Percentiles rank a stretch among this genome's conserved stretches.
These are phyloP conservation scores for Crotalus tigris DNA, from an alignment of 2,113 vertebrate species.

Conservation along the genomic window DNA sequence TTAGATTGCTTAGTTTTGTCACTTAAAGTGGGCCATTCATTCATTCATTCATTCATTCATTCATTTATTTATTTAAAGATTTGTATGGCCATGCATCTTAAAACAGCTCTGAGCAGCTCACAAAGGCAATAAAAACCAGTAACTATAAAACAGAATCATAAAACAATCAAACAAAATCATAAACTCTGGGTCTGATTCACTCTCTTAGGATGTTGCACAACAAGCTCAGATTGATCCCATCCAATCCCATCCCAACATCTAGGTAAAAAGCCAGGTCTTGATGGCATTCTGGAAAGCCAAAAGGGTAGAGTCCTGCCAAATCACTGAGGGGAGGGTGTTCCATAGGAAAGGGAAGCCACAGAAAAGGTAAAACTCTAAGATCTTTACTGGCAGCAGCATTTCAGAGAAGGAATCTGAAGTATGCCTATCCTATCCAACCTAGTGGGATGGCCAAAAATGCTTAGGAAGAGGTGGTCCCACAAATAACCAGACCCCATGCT, in stretches of 20 bases:
- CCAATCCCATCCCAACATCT: not conserved
- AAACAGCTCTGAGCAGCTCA: not conserved
- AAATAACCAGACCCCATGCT: not conserved
- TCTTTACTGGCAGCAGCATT: not conserved
- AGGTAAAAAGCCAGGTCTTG: not conserved
- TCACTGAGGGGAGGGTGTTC: not conserved
- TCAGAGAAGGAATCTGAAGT: not conserved
- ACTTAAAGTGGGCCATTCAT: conserved; percentile 41
- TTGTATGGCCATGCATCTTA: not conserved
- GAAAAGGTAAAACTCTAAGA: not conserved
- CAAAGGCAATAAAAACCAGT: not conserved
- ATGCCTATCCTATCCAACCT: not conserved
- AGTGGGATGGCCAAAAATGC: not conserved
- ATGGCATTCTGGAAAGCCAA: not conserved
- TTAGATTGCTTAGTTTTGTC: conserved; percentile 56
- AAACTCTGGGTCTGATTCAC: not conserved
- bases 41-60: too few species aligned
- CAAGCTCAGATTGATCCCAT: not conserved
- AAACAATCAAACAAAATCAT: not conserved
- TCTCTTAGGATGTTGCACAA: not conserved
- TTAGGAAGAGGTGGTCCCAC: not conserved
- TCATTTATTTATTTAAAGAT: not conserved
- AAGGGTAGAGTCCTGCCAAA: not conserved
- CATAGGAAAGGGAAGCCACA: not conserved
- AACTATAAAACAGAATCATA: not conserved